Percentiles rank a stretch among this genome's conserved stretches.
Conservation (phyloP, 2,888 invertebrate genomes). For the Ryuthela nishihirai region DNA sequence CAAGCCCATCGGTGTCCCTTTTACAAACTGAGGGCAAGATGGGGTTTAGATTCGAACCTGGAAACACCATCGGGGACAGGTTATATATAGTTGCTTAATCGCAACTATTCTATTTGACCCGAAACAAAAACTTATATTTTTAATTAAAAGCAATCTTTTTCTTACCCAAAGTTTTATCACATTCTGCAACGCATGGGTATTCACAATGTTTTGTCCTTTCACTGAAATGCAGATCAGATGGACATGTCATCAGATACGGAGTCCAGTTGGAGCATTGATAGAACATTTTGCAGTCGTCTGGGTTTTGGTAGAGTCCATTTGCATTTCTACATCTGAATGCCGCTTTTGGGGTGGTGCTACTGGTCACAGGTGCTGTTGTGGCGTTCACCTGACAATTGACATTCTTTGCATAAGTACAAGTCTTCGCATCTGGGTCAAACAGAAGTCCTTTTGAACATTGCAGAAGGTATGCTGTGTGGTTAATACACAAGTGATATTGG, state of each 20-base stretch:
- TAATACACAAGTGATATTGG: slow-evolving; percentile 5
- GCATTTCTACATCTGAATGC: too few species aligned
- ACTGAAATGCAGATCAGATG: slow-evolving; percentile 18
- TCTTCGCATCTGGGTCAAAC: neutral
- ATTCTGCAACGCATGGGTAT: slow-evolving; percentile 19
- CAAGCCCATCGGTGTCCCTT: too few species aligned
- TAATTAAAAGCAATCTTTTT: neutral
- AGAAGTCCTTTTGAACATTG: slow-evolving; percentile 3
- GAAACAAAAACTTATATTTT: too few species aligned
- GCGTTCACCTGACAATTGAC: neutral
- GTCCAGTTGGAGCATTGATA: slow-evolving; percentile 15
- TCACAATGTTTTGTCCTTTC: slow-evolving; percentile 2
- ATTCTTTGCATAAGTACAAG: slow-evolving; percentile 6
- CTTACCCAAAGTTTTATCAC: slow-evolving; percentile 7
- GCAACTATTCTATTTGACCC: too few species aligned
- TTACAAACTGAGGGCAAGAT: too few species aligned
- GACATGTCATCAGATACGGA: slow-evolving; percentile 3
- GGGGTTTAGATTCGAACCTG: too few species aligned
- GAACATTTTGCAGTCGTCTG: slow-evolving; percentile 13
- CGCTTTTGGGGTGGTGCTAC: too few species aligned
- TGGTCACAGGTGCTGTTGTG: too few species aligned
- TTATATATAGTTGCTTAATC: too few species aligned
- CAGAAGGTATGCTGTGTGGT: neutral
- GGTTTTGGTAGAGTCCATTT: slow-evolving; percentile 24
- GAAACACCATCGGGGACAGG: too few species aligned